A percentile compares a stretch with the other conserved stretches of the same genome.
phyloP scores from a whole-genome alignment of 2,797 vertebrate genomes.

The Lutjanus argentimaculatus region DNA sequence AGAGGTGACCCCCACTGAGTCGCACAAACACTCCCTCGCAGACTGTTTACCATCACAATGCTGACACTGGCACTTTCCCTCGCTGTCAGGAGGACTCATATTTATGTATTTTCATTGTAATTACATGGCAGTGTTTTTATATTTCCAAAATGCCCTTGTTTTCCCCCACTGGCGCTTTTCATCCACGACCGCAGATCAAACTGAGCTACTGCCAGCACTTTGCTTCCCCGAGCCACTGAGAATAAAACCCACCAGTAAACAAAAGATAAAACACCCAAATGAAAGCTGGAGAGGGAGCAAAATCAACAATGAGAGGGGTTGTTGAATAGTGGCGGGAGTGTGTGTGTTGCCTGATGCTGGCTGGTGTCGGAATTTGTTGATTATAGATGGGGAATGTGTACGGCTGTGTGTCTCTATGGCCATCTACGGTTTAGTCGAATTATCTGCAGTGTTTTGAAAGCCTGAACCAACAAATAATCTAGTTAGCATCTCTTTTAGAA shows the following conservation, averaged over 20 bases:
- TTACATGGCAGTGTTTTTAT: slow-evolving; percentile 73
- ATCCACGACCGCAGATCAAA: slow-evolving; percentile 78
- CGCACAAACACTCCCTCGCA: slow-evolving; percentile 69
- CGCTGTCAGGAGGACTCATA: slow-evolving; percentile 75
- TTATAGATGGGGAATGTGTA: slow-evolving; percentile 29
- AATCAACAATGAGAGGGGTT: slow-evolving; percentile 73
- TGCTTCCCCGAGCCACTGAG: slow-evolving; percentile 65
- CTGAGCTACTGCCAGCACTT: slow-evolving; percentile 77
- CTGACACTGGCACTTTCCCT: slow-evolving; percentile 76
- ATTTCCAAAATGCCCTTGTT: slow-evolving; percentile 75
- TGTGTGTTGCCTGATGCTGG: slow-evolving; percentile 53
- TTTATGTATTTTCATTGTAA: slow-evolving; percentile 84
- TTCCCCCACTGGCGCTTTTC: slow-evolving; percentile 71
- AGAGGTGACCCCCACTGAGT: slow-evolving; percentile 71
- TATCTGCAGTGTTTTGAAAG: slow-evolving; percentile 43
- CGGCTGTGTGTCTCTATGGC: slow-evolving; percentile 16
- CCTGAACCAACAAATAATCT: slow-evolving; percentile 24
- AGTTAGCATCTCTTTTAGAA: slow-evolving; percentile 8
- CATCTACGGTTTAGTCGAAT: slow-evolving; percentile 21
- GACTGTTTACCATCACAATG: slow-evolving; percentile 82
- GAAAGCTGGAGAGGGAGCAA: slow-evolving; percentile 68
- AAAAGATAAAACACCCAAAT: slow-evolving; percentile 78
- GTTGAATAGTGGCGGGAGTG: slow-evolving; percentile 50
- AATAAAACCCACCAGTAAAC: slow-evolving; percentile 77
- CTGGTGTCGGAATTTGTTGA: slow-evolving; percentile 57